Evolutionary conservation across 2,797 vertebrate genomes (phyloP), one percentile per base, ranked within the genome.

Genomic region (Channallabes apus): DNA sequence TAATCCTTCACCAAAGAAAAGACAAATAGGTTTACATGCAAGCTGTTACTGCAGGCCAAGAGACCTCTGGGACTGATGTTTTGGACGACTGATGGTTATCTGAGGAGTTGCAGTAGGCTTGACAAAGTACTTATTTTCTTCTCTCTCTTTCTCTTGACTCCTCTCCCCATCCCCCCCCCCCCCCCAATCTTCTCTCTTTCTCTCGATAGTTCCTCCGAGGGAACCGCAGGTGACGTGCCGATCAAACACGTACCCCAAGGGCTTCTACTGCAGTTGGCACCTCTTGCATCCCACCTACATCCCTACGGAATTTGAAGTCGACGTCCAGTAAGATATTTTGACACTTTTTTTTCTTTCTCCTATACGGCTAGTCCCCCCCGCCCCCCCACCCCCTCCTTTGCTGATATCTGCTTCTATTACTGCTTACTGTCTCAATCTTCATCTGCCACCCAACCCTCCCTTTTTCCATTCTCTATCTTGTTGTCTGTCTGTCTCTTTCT

Each of bases 181-280:
- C 2, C 11, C 3, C 68, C 2, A 22, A 8, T 18, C 27, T 24
- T 41, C 38, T 65, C 51, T 59, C 73, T 83, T 80, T 84, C 79
- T 58, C 29, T 81, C 17, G 86, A 67, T 87, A 99, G 97, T 92
- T 56, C 94, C 96, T 0, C 98, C 98, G 0, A 94, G 92, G 88
- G 96, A 97, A 87, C 97, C 97, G 0, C 88, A 94, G 56, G 93
- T 99, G 93, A 96, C 95, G 88, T 99, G 98, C 90, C 95, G 98
- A 38, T 99, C 98, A 92, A 99, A 99, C 94, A 97, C 97, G 69
- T 99, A 99, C 88, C 98, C 98, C 0, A 97, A 97, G 87, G 97
- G 97, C 85, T 99, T 99, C 96, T 99, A 99, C 95, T 99, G 98
- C 95, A 98, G 94, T 91, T 99, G 98, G 98, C 97, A 99, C 88